Conservation (phyloP, 2,113 vertebrate genomes). For the Cebidichthys violaceus region DNA sequence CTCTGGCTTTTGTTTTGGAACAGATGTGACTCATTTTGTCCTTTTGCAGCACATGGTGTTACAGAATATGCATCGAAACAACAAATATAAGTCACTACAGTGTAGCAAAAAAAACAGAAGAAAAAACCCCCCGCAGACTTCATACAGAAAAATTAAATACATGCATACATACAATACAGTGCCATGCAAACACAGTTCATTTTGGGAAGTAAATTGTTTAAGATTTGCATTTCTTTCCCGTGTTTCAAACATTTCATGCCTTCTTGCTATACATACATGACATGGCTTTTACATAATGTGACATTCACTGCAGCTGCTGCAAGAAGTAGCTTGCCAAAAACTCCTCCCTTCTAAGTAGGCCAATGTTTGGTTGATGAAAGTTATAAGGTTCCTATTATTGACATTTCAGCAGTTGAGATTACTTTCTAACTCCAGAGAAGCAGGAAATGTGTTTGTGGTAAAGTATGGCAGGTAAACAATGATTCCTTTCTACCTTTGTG, state of each 20-base stretch:
- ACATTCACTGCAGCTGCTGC: conserved; percentile 47
- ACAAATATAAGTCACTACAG: conserved; percentile 68
- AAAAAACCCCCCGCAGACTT: conserved; percentile 69
- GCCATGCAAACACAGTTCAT: conserved; percentile 85
- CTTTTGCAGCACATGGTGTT: conserved; percentile 76
- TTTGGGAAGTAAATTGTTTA: conserved; percentile 79
- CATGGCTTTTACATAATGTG: conserved; percentile 72
- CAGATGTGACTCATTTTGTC: conserved; percentile 66
- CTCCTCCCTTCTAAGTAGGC: conserved; percentile 36
- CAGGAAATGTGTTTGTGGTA: conserved; percentile 20
- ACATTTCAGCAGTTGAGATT: conserved; percentile 35
- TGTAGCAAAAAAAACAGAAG: conserved; percentile 47
- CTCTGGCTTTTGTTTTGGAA: conserved; percentile 78
- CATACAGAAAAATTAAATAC: conserved; percentile 76
- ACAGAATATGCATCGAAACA: conserved; percentile 79
- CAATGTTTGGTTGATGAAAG: conserved; percentile 39
- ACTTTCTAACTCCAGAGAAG: conserved; percentile 31
- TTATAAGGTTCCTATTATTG: conserved; percentile 17
- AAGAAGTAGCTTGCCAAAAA: conserved; percentile 28
- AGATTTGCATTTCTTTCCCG: conserved; percentile 75
- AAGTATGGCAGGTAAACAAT: conserved; percentile 12
- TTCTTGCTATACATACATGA: conserved; percentile 79
- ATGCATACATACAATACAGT: conserved; percentile 84
- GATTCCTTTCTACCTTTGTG: neutral
- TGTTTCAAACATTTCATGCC: conserved; percentile 80